phyloP scores from a whole-genome alignment of 2,797 vertebrate genomes.

The Platyrinchus mystaceus region DNA sequence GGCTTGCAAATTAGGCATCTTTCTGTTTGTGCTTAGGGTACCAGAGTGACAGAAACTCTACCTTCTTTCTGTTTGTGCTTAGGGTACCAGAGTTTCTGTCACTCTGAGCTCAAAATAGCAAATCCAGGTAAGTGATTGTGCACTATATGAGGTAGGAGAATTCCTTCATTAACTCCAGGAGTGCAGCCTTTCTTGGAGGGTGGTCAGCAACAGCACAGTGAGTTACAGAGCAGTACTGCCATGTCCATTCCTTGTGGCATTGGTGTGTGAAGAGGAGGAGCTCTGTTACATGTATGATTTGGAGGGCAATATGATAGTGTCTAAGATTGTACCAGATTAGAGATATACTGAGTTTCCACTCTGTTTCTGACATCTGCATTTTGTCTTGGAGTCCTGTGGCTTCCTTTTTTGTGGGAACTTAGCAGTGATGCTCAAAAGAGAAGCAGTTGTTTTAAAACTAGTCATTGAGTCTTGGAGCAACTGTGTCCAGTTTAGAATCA shows the following conservation, averaged over 20 bases:
- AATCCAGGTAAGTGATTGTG: neutral
- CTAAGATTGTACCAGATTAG: neutral
- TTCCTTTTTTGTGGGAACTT: neutral
- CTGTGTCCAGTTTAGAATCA: neutral
- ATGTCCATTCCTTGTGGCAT: neutral
- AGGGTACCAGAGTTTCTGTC: neutral
- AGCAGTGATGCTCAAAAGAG: neutral
- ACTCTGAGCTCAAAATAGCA: neutral
- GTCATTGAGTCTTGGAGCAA: neutral
- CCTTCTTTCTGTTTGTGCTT: neutral
- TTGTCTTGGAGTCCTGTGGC: neutral
- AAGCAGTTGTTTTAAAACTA: neutral
- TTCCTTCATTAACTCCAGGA: neutral
- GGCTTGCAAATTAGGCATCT: neutral
- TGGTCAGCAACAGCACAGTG: neutral
- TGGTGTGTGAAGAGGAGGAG: neutral
- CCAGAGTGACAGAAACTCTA: no score
- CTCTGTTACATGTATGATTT: neutral
- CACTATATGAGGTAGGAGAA: neutral
- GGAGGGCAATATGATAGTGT: neutral
- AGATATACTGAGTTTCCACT: neutral
- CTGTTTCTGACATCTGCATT: neutral
- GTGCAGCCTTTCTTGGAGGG: neutral
- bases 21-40: neutral
- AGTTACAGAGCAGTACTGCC: neutral